Base-by-base conservation (phyloP, 2,113 vertebrate genomes). In the Pipra filicauda region DNA sequence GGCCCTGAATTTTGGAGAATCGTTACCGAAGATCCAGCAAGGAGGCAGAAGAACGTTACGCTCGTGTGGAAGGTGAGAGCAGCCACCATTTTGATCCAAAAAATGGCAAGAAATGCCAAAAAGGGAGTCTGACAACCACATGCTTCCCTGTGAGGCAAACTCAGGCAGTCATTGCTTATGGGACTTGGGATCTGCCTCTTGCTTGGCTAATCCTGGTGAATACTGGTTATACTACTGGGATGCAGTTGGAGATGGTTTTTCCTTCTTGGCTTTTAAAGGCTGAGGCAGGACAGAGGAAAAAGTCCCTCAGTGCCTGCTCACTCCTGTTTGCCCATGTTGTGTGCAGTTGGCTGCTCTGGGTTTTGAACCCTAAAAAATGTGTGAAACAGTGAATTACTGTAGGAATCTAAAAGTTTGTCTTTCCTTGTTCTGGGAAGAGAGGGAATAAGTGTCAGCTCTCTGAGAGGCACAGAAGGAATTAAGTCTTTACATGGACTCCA, bases 1-100 rank as follows among this genome's bases (percentile, higher is more conserved):
- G 99, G 99, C 35, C 99, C 99, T 8, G 98, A 99, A 61, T 99
- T 99, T 92, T 99, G 99, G 99, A 98, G 99, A 88, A 35, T 97
- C 48, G 37, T 98, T 86, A 85, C 94, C 74, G 98, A 98, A 58
- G 97, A 98, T 88, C 69, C 96, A 1, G 69, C 81, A 15, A 95
- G 82, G 91, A 98, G 97, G 51, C 97, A 97, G 83, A 98, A 97
- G 59, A 99, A 98, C 5, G 97, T 99, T 67, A 99, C 98, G 0
- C 97, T 99, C 19, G 92, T 99, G 43, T 98, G 99, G 97, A 98
- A 99, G 99, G 99, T 99, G 98, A 87, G 91, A 90, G 21, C 51
- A 19, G 12, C 71, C 43, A 18, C 17, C 7, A 8, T 15, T 62
- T 62, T 31, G 55, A 41, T 27, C 52, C 81, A 37, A 64, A 93